These are phyloP conservation scores for Polydesmus complanatus DNA, from an alignment of 2,888 invertebrate species.

Conservation along the genomic window DNA sequence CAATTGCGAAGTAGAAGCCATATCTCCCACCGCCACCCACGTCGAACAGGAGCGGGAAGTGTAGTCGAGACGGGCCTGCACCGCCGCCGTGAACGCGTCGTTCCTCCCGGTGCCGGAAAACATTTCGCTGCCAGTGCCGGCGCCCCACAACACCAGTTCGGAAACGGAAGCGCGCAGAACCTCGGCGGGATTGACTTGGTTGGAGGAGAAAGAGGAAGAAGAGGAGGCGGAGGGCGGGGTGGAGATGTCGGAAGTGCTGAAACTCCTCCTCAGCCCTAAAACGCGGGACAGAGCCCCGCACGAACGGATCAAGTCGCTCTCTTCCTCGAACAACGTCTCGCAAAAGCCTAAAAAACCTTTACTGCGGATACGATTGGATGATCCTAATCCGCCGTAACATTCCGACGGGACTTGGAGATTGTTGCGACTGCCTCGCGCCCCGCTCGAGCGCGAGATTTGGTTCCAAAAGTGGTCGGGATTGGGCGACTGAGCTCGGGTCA, in stretches of 20 bases:
- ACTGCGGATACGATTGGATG: constrained; percentile 36
- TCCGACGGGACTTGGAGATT: constrained; percentile 22
- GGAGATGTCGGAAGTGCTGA: constrained; percentile 65
- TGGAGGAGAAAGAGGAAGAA: no score
- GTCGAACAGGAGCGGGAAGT: constrained; percentile 64
- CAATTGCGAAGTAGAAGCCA: constrained; percentile 58
- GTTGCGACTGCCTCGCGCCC: constrained; percentile 14
- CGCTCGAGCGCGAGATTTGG: background rate
- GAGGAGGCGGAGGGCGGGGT: constrained; percentile 44
- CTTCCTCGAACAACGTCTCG: constrained; percentile 55
- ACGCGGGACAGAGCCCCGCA: constrained; percentile 66
- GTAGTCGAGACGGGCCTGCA: constrained; percentile 44
- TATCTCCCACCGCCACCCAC: constrained; percentile 71
- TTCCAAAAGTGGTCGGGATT: background rate
- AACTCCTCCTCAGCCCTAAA: constrained; percentile 65
- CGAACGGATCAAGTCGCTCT: constrained; percentile 60
- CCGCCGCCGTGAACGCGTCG: constrained; percentile 38
- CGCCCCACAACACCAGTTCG: constrained; percentile 22
- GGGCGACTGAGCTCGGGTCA: constrained; percentile 2
- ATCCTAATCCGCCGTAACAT: constrained; percentile 16
- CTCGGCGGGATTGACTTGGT: background rate
- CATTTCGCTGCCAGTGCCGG: constrained; percentile 24
- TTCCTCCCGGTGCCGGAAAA: constrained; percentile 41
- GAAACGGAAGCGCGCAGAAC: constrained; percentile 28
- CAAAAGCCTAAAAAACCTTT: constrained; percentile 27